Evolutionary conservation across 2,797 vertebrate genomes (phyloP), one percentile per base, ranked within the genome.

Genomic region (Sparus aurata): DNA sequence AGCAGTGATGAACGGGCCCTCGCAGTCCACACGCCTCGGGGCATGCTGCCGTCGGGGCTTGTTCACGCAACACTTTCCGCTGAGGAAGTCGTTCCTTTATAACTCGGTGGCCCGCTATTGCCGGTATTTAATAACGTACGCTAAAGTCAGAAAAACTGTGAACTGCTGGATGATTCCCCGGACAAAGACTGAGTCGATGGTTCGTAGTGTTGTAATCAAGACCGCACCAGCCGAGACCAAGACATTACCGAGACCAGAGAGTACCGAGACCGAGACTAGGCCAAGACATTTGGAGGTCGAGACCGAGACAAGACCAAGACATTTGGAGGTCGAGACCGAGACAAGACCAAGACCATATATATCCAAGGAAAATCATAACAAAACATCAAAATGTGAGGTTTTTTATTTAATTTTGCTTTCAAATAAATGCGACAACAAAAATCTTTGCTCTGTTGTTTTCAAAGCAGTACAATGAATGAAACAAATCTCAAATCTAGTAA

Each of bases 191-290:
- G n/a, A n/a, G n/a, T n/a, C n/a, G n/a, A n/a, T n/a, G n/a, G n/a
- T n/a, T n/a, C n/a, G n/a, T 47, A 50, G 49, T 50, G 49, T 50
- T 50, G 49, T 50, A 50, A 49, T n/a, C 49, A 50, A 50, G 49
- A 50, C 20, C 2, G 47, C 17, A 49, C 47, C 47, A 49, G 6
- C 47, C 47, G 6, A 49, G 47, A 49, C 47, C 47, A 50, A 34
- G 34, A 34, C 34, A 34, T 34, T 34, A 34, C 34, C 1, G 47
- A 49, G 47, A 49, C 47, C 47, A 50, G 49, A 34, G 34, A 9
- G 34, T 34, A 34, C 34, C 34, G 8, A 34, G 34, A 34, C 30
- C 5, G 6, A 50, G 47, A 50, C 18, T n/a, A n/a, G 49, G 9
- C 49, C 49, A 50, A 3, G 25, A 25, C 25, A 25, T 25, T 25